phyloP scores from a whole-genome alignment of 2,797 vertebrate genomes.

The Acrocephalus scirpaceus region DNA sequence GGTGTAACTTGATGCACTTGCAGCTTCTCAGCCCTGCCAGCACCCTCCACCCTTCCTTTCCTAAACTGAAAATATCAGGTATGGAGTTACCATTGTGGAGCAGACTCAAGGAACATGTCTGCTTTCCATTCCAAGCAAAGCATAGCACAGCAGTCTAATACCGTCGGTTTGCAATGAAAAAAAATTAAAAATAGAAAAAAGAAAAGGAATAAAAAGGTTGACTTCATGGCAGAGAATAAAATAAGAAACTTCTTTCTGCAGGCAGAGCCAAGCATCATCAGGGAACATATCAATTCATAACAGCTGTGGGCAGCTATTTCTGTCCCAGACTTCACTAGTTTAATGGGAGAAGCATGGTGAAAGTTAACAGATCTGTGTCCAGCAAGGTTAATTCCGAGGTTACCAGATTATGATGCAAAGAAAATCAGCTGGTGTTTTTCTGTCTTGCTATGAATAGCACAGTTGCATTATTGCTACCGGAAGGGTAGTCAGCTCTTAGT shows the following conservation, averaged over 20 bases:
- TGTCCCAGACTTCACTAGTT: constrained; percentile 24
- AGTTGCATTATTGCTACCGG: constrained; percentile 19
- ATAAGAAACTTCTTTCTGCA: constrained; percentile 1
- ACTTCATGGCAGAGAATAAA: constrained; percentile 19
- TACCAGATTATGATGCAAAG: constrained; percentile 47
- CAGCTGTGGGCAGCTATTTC: constrained; percentile 62
- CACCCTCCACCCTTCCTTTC: not conserved
- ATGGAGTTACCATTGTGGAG: not conserved
- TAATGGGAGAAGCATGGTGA: constrained; percentile 12
- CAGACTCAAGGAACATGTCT: not conserved
- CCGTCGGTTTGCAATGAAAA: not conserved
- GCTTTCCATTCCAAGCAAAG: constrained; percentile 26
- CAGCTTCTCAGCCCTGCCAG: not conserved
- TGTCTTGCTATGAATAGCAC: not conserved
- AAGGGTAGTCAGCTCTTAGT: constrained; percentile 31
- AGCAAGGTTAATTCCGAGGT: constrained; percentile 56
- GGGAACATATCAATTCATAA: constrained; percentile 26
- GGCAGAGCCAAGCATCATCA: not conserved
- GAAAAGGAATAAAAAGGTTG: not conserved
- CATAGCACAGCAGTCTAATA: not conserved
- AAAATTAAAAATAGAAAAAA: constrained; percentile 7
- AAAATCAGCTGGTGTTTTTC: constrained; percentile 42
- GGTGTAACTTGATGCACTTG: not conserved
- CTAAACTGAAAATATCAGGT: not conserved
- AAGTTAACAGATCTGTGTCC: constrained; percentile 58